phyloP scores from a whole-genome alignment of 1,140 invertebrate species.

The Aphaenogaster rudis region DNA sequence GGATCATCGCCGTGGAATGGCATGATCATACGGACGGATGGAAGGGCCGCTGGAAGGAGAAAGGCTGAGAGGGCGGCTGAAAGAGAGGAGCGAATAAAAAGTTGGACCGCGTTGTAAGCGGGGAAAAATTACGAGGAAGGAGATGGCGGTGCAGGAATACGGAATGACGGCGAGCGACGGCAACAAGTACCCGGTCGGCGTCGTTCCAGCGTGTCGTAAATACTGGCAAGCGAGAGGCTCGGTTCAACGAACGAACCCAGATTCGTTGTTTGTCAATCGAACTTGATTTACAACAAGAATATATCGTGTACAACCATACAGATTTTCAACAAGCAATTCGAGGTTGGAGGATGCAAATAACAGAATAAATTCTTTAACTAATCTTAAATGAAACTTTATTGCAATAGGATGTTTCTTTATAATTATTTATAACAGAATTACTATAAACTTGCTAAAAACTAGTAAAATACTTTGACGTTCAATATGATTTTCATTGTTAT shows the following conservation, averaged over 20 bases:
- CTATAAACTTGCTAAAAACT: background rate
- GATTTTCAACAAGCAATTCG: background rate
- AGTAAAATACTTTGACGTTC: background rate
- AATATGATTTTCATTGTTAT: conserved; percentile 5
- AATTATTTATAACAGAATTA: background rate
- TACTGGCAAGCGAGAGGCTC: conserved; percentile 56
- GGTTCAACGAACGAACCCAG: conserved; percentile 9
- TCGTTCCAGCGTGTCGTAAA: conserved; percentile 76
- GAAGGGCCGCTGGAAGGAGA: conserved; percentile 64
- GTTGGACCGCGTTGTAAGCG: conserved; percentile 53
- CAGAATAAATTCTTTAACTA: background rate
- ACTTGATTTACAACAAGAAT: background rate
- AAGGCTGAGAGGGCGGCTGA: conserved; percentile 55
- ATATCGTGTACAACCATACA: background rate
- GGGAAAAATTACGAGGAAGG: conserved; percentile 58
- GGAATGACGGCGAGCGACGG: conserved; percentile 60
- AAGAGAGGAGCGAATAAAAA: conserved; percentile 66
- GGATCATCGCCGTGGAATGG: conserved; percentile 81
- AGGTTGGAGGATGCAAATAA: background rate
- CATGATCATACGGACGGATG: conserved; percentile 78
- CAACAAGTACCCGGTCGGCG: conserved; percentile 79
- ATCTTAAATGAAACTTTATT: background rate
- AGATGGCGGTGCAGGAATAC: conserved; percentile 35
- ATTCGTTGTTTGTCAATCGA: conserved; percentile 22
- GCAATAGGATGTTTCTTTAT: background rate